Percentiles rank a stretch among this genome's conserved stretches.
Evolutionary conservation across 2,113 vertebrate genomes (phyloP).

Genomic region (Anser cygnoides): DNA sequence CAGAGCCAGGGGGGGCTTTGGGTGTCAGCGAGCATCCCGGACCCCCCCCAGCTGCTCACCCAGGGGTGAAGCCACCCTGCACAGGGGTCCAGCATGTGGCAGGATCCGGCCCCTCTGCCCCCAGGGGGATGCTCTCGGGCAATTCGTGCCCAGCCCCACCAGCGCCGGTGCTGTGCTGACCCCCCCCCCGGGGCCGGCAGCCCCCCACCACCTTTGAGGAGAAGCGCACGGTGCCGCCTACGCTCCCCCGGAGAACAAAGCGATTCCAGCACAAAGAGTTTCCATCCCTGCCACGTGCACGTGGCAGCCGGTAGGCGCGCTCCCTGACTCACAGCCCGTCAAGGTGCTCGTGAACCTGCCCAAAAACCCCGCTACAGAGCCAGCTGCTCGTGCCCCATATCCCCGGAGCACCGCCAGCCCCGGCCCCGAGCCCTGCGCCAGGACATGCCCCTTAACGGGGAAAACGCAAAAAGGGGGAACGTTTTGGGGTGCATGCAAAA

Average conservation of each 20-base stretch:
- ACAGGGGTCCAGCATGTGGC: not conserved
- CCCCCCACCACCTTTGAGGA: not conserved
- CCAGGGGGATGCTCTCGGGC: not conserved
- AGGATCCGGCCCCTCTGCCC: not conserved
- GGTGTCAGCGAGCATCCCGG: not conserved
- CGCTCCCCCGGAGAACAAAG: not conserved
- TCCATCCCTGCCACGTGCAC: not conserved
- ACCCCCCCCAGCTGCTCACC: not conserved
- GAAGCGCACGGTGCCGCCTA: fast-evolving
- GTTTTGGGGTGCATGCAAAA: not conserved
- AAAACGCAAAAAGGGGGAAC: too few species aligned
- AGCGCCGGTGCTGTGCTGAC: not conserved
- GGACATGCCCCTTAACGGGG: not conserved
- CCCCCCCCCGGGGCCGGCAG: not conserved
- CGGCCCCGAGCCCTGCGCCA: fast-evolving
- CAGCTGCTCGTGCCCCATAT: not conserved
- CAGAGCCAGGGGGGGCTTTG: too few species aligned
- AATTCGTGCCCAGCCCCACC: not conserved
- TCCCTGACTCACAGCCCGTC: not conserved
- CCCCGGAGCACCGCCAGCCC: not conserved
- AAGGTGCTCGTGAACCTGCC: not conserved
- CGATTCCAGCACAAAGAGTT: not conserved
- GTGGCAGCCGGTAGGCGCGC: fast-evolving
- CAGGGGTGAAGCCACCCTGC: too few species aligned
- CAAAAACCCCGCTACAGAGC: not conserved